A percentile compares a stretch with the other conserved stretches of the same genome.
Conservation (phyloP, 1,140 invertebrate genomes). For the Atta cephalotes region DNA sequence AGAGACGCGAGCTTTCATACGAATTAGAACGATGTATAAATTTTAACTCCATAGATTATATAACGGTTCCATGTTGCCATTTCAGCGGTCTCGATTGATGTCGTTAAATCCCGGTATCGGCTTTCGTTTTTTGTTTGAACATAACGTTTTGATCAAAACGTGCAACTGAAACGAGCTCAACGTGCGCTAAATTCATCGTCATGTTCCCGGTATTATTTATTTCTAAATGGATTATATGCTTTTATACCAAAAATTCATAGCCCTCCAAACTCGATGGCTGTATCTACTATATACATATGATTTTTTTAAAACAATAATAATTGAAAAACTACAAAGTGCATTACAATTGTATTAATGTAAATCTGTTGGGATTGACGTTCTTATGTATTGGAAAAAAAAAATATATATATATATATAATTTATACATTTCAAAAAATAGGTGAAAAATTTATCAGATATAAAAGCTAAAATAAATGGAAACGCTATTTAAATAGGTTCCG, state of each 20-base stretch:
- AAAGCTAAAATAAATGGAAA: background rate
- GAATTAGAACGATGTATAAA: constrained; percentile 56
- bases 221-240: constrained; percentile 47
- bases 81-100: constrained; percentile 50
- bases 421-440: background rate
- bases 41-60: constrained; percentile 52
- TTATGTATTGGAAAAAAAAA: background rate
- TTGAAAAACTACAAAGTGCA: background rate
- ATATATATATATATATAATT: background rate
- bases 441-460: background rate
- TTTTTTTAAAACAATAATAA: constrained; percentile 39
- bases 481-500: background rate
- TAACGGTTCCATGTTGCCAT: constrained; percentile 36
- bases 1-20: constrained; percentile 45
- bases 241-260: constrained; percentile 32
- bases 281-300: background rate
- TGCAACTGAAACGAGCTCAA: constrained; percentile 10
- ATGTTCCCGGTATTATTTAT: constrained; percentile 42
- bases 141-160: constrained; percentile 52
- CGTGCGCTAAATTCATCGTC: constrained; percentile 43
- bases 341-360: background rate
- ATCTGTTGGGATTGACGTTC: background rate
- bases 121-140: constrained; percentile 29
- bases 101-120: constrained; percentile 47
- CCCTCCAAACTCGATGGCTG: background rate